Percentiles rank a stretch among this genome's conserved stretches.
Evolutionary conservation across 2,888 invertebrate genomes (phyloP).

Genomic region (Synergus laeviventris): DNA sequence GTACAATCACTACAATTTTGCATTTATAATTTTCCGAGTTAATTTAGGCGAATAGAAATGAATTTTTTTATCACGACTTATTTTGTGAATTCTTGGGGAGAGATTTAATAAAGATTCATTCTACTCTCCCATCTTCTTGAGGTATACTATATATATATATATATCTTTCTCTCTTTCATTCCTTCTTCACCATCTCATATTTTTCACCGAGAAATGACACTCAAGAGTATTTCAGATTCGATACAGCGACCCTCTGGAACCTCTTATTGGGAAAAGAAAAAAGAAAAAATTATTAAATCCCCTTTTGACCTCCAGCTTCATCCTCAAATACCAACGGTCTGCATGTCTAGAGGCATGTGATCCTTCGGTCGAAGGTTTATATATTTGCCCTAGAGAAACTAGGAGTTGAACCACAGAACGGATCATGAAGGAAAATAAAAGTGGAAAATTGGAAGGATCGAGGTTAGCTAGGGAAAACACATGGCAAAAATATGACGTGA

Average conservation of each 20-base stretch:
- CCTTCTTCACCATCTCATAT: neutral
- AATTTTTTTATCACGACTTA: neutral
- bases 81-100: neutral
- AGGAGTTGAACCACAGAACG: slow-evolving; percentile 13
- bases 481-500: slow-evolving; percentile 48
- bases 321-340: slow-evolving; percentile 38
- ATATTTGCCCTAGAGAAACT: slow-evolving; percentile 30
- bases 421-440: slow-evolving; percentile 29
- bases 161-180: slow-evolving; percentile 14
- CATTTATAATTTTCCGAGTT: neutral
- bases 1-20: neutral
- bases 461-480: slow-evolving; percentile 33
- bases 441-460: slow-evolving; percentile 18
- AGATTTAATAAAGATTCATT: slow-evolving; percentile 15
- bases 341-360: slow-evolving; percentile 21
- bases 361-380: slow-evolving; percentile 17
- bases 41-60: neutral
- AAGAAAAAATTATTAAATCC: slow-evolving; percentile 53
- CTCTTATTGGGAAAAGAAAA: neutral
- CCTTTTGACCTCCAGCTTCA: slow-evolving; percentile 44
- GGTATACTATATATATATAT: neutral
- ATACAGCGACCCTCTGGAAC: slow-evolving; percentile 11
- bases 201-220: slow-evolving; percentile 31
- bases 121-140: neutral
- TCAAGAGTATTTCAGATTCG: slow-evolving; percentile 39